Evolutionary conservation across 2,113 vertebrate genomes (phyloP), one percentile per base, ranked within the genome.

Genomic region (Nyctereutes procyonoides): DNA sequence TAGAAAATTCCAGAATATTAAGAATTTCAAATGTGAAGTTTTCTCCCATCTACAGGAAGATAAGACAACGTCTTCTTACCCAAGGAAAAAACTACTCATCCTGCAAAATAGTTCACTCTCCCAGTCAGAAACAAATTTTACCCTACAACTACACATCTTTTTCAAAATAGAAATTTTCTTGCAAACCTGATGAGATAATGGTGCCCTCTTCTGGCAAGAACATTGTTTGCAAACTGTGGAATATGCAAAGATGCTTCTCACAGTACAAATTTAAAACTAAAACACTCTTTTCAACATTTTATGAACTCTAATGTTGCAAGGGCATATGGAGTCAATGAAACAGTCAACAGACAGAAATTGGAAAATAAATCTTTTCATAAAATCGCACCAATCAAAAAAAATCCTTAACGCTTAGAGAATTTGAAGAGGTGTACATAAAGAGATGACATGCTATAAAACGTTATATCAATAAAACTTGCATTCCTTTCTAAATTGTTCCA

Each of bases 1-100:
- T 99, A 95, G 99, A 99, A 98, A 99, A 99, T 94, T 99, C 99
- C 95, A 99, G 98, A 24, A 99, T 99, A 14, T 99, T 99, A 82
- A 99, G 99, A 81, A 99, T 98, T 98, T 99, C 99, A 96, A 99
- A 99, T 26, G 98, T 99, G 98, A 99, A 98, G 86, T 99, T 99
- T 86, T 99, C 99, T 86, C 99, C 99, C 98, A 99, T 99, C 99
- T 99, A 98, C 71, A 98, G 99, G 35, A 98, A 67, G 98, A 97
- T 92, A 71, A 98, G 85, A 67, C 22, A 95, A 82, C 15, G 80
- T 67, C 71, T 35, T 93, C 73, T 97, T 88, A 83, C 1, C 19
- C 48, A 12, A 69, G 35, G 85, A 16, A 58, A 76, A 84, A 86
- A 48, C 6, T 5, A 43, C 8, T 82, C 43, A 30, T 43, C 30